Conservation (phyloP, 2,797 vertebrate species). For the Falco rusticolus region DNA sequence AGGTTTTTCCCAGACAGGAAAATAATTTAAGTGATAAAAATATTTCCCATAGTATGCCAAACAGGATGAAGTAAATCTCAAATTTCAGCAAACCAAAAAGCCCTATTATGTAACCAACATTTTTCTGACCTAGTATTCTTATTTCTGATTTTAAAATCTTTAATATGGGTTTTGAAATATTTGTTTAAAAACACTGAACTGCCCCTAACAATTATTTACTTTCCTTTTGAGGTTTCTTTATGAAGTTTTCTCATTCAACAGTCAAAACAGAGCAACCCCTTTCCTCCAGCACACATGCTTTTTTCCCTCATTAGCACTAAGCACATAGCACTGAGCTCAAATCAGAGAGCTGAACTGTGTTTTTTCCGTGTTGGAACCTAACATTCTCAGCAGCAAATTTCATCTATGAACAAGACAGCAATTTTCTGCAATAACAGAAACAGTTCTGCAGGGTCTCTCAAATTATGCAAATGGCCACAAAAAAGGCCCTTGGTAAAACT, state of each 20-base stretch:
- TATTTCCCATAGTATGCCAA: not conserved
- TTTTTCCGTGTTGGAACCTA: not conserved
- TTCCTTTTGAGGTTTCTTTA: not conserved
- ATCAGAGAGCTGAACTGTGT: not conserved
- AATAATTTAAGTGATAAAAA: not conserved
- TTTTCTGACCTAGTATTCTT: not conserved
- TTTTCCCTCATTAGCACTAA: not conserved
- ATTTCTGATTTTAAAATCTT: not conserved
- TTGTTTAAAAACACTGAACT: not conserved
- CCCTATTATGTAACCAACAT: rapidly evolving
- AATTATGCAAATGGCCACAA: not conserved
- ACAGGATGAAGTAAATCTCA: not conserved
- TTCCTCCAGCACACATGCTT: not conserved
- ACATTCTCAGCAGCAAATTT: not conserved
- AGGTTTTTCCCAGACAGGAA: not conserved
- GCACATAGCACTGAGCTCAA: not conserved
- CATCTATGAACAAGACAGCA: not conserved
- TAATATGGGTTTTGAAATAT: not conserved
- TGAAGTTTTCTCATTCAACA: not conserved
- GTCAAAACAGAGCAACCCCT: not conserved
- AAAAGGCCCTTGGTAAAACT: not conserved
- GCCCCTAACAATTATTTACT: not conserved
- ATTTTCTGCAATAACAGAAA: not conserved
- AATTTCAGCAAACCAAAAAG: not conserved
- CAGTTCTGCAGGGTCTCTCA: not conserved